Base-by-base conservation (phyloP, 2,797 vertebrate species). In the Esox masquinongy region DNA sequence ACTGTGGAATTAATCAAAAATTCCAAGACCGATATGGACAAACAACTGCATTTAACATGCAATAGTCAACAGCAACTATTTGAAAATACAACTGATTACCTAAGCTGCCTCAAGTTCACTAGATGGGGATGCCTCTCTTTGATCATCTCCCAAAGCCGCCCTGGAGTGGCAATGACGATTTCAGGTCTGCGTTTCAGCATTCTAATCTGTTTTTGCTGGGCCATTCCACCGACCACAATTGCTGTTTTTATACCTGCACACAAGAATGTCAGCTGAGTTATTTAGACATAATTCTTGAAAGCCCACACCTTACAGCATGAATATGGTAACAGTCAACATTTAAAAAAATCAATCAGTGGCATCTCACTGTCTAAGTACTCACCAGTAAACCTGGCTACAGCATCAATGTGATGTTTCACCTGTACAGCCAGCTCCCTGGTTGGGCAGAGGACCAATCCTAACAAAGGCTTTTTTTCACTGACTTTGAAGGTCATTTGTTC, bases 371-470 rank as follows among this genome's bases (percentile, higher is more conserved):
- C 47, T 61, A 17, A 17, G 3, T 11, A 86, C 86, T 83, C 77
- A 98, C 98, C 96, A 85, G 97, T 96, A 89, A 97, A 98, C 85
- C 88, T 95, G 19, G 96, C 92, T 3, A 95, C 92, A 15, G 97
- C 97, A 76, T 99, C 98, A n/a, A 99, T 94, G 79, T 99, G 97
- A 81, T 99, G 96, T 73, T 97, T 99, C 78, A 99, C 97, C 91
- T 99, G 98, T 50, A 99, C 93, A 4, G 98, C 98, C 76, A 99
- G 93, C 91, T 99, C 98, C 85, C 97, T 95, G 51, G 98, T 99
- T 50, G 98, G 98, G 29, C 96, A 96, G 79, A 99, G 95, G 71
- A 99, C 94, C 74, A 99, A 92, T 0, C 97, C 98, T 4, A 99
- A 94, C 74, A 99, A 92, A 73, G 97, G 97, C 2, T 73, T 91